phyloP scores from a whole-genome alignment of 2,888 invertebrate species.

The Apotomis turbidana region DNA sequence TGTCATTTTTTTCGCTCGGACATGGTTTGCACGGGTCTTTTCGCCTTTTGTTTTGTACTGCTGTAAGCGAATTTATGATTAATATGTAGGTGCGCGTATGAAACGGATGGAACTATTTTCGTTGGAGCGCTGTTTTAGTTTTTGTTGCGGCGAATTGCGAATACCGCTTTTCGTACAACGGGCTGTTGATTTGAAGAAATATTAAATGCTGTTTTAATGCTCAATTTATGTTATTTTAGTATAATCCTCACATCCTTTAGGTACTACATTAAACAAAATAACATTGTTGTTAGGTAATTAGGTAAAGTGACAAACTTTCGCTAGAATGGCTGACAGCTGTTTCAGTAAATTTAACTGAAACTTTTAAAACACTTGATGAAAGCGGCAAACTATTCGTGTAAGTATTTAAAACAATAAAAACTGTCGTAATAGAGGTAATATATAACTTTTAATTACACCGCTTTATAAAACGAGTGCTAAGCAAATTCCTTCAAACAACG shows the following conservation, averaged over 20 bases:
- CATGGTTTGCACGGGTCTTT: slow-evolving; percentile 75
- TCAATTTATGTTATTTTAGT: no score
- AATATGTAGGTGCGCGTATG: slow-evolving; percentile 59
- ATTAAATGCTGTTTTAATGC: background rate
- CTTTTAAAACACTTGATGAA: background rate
- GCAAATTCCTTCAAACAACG: slow-evolving; percentile 55
- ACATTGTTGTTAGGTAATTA: no score
- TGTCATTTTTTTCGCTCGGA: slow-evolving; percentile 80
- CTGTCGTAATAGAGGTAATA: slow-evolving; percentile 44
- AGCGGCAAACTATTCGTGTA: slow-evolving; percentile 42
- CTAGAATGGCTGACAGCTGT: background rate
- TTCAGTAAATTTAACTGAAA: background rate
- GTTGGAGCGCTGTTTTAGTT: slow-evolving; percentile 7
- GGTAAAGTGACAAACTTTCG: background rate
- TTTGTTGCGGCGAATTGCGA: background rate
- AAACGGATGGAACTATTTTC: slow-evolving; percentile 41
- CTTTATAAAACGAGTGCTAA: slow-evolving; percentile 50
- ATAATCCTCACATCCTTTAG: no score
- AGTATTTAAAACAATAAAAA: slow-evolving; percentile 45
- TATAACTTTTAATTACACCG: slow-evolving; percentile 48
- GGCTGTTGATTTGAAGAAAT: background rate
- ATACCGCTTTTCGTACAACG: slow-evolving; percentile 21
- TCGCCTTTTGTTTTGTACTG: slow-evolving; percentile 74
- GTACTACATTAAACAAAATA: no score
- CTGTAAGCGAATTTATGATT: slow-evolving; percentile 68